Percentiles rank a stretch among this genome's conserved stretches.
Evolutionary conservation across 2,888 invertebrate genomes (phyloP).

Genomic region (Pocota personata): DNA sequence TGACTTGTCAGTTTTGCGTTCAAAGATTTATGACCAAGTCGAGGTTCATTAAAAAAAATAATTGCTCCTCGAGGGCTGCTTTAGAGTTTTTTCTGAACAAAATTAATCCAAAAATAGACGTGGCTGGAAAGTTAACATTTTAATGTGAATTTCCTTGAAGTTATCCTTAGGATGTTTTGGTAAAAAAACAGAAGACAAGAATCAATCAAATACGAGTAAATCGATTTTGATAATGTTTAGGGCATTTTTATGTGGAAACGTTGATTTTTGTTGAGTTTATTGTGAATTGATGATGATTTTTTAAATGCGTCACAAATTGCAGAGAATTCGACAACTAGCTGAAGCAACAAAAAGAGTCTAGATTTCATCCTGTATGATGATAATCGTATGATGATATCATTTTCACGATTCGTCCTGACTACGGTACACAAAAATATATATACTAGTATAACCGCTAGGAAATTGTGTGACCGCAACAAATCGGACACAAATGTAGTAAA

Average conservation of each 20-base stretch:
- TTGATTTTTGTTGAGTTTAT: neutral
- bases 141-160: neutral
- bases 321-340: neutral
- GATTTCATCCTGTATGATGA: too few relatives aligned
- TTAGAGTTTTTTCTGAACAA: neutral
- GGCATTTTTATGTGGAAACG: neutral
- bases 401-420: too few relatives aligned
- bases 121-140: neutral
- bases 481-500: too few relatives aligned
- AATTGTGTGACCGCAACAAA: too few relatives aligned
- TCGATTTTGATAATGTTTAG: neutral
- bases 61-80: slow-evolving; percentile 27
- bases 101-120: slow-evolving; percentile 1
- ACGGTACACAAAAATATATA: too few relatives aligned
- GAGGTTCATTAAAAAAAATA: slow-evolving; percentile 37
- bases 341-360: neutral
- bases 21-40: slow-evolving; percentile 24
- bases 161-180: neutral
- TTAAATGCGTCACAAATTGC: neutral
- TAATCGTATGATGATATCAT: too few relatives aligned
- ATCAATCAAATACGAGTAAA: slow-evolving; percentile 2
- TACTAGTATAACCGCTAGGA: too few relatives aligned
- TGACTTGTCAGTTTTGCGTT: slow-evolving; percentile 43
- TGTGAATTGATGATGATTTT: neutral
- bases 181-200: neutral